Base-by-base conservation (phyloP, 2,888 invertebrate genomes). In the Drosophila ustulata region DNA sequence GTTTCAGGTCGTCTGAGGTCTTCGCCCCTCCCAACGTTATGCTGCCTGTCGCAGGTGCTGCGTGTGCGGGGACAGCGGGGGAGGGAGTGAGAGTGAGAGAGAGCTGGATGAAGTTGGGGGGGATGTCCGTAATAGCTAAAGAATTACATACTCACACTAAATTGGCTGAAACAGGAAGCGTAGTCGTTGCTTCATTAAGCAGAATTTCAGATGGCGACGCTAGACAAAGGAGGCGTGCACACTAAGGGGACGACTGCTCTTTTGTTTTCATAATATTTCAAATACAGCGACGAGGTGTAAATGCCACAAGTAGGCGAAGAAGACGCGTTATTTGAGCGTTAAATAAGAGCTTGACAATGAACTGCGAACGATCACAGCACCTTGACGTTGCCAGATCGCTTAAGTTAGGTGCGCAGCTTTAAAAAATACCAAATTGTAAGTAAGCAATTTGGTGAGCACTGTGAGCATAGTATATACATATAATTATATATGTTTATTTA, bases 121-220 rank as follows among this genome's bases (percentile, higher is more conserved):
- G 80, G 58, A 58, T 75, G 82, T 79, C 82, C 85, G 84, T 90
- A 91, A 90, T 90, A 87, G 91, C 84, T 91, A 90, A 91, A 91
- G 90, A 91, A 90, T 90, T 90, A 90, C 90, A 90, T 89, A 89
- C 90, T 89, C 90, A 91, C 89, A 90, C 89, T 89, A 91, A 90
- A 90, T 90, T 90, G 90, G 90, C 90, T 89, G 83, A 88, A 90
- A 90, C 90, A 90, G 90, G 91, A 89, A 88, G 78, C 89, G 88
- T 78, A 80, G 89, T 83, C 89, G 89, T 89, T 89, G 89, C 89
- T 89, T 89, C 89, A 89, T 89, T 89, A 89, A 89, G 89, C 89
- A 83, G 85, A 87, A 89, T 85, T 88, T 83, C 78, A 88, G 80
- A 84, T 82, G 82, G 80, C 75, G 82, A 81, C 74, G 66, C 63